phyloP scores from a whole-genome alignment of 2,888 invertebrate species.

The Deilephila porcellus region DNA sequence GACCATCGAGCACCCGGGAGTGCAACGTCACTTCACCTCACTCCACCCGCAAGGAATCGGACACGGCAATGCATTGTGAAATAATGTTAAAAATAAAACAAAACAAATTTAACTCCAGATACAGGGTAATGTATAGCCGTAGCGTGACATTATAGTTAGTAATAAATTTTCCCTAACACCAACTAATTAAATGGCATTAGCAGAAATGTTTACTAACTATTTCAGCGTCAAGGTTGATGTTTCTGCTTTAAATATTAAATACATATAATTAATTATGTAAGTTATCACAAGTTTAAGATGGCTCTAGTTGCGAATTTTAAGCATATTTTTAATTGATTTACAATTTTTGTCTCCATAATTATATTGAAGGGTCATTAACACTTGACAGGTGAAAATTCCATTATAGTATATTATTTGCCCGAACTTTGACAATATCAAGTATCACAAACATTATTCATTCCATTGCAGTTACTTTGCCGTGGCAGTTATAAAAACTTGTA shows the following conservation, averaged over 20 bases:
- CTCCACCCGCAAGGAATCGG: slow-evolving; percentile 38
- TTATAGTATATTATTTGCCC: too few species aligned
- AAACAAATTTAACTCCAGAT: neutral
- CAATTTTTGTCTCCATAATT: too few species aligned
- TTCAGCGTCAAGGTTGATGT: neutral
- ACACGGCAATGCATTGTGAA: slow-evolving; percentile 37
- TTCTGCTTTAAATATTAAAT: neutral
- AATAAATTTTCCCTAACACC: slow-evolving; percentile 22
- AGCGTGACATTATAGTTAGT: slow-evolving; percentile 9
- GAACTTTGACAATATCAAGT: too few species aligned
- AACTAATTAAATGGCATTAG: slow-evolving; percentile 16
- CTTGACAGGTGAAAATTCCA: too few species aligned
- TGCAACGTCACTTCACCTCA: slow-evolving; percentile 59
- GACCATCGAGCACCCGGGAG: slow-evolving; percentile 57
- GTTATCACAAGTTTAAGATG: neutral
- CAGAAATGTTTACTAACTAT: neutral
- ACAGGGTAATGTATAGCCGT: neutral
- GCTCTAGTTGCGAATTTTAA: too few species aligned
- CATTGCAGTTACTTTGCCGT: too few species aligned
- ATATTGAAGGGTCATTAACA: too few species aligned
- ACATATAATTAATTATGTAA: neutral
- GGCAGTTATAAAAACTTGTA: too few species aligned
- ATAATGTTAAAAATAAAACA: slow-evolving; percentile 16
- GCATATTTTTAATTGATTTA: too few species aligned
- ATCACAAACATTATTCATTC: too few species aligned